Evolutionary conservation across 2,888 invertebrate species (phyloP), one percentile per base, ranked within the genome.

Genomic region (Xylota sylvarum): DNA sequence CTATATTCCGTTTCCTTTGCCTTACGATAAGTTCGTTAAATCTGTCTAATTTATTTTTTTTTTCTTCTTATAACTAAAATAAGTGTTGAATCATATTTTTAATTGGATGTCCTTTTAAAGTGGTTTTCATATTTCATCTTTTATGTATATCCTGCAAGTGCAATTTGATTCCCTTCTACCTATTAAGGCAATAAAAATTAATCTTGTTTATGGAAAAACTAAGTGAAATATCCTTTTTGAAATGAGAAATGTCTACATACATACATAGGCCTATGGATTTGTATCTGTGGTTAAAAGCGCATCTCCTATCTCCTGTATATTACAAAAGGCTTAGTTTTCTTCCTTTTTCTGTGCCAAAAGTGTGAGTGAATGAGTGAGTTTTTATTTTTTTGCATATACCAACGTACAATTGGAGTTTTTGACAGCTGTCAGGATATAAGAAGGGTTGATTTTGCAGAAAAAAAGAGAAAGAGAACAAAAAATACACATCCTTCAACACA

Each of bases 381-480:
- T 7, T 48, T 17, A 58, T 79, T 73, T 73, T 72, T 77, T 76
- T 56, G 19, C 19, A 17, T 69, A 35, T 48, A 67, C 19, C 37
- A 27, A 48, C 69, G 55, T 80, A 76, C 55, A 86, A 78, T 73
- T 69, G 58, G 56, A 69, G 46, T 78, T 73, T 86, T 78, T 86
- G 86, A 86, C 86, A 86, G 82, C 82, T 86, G 86, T 86, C 86
- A 86, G 72, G 55, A 81, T 52, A 67, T 30, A 77, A 77, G 67
- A 77, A 77, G 73, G 62, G 77, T 67, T 77, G 81, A 73, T 48
- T 72, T 67, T 43, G 40, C 6, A 12, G 67, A 60, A 50, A 58
- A 19, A 37, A 17, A 70, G 58, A 27, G 70, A 74, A 27, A 56
- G 14, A 30, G 6, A 43, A 19, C 19, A 58, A 67, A n/a, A 64